Base-by-base conservation (phyloP, 2,113 vertebrate species). In the Thryonomys swinderianus region DNA sequence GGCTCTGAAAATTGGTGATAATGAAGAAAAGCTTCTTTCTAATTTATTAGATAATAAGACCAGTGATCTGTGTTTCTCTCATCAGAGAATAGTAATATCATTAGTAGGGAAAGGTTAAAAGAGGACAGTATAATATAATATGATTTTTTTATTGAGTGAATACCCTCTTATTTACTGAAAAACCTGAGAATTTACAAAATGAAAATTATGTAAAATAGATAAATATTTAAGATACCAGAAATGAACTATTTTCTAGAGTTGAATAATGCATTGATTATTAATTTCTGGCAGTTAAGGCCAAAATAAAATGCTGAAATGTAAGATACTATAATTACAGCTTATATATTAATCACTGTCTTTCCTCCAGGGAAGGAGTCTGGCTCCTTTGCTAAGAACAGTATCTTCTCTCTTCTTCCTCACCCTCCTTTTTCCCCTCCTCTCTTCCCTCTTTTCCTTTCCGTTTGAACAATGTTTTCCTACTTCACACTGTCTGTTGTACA, bases 11-110 rank as follows among this genome's bases (percentile, higher is more conserved):
- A 90, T 40, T 89, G 67, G 3, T 85, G 51, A 88, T 94, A 95
- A 94, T 94, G 62, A 86, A 95, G 61, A 93, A 93, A 91, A 66
- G 27, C 51, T 91, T 42, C 40, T 91, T 86, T 96, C 51, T 90
- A 73, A 80, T 92, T 91, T 55, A 57, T 93, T 86, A 91, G 27
- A 42, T 88, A 89, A 83, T 92, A 51, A 93, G 74, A 90, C 76
- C 10, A 40, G 12, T 86, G 48, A 74, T 93, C 88, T 80, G 13
- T 79, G 83, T 96, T 92, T 81, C 84, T 95, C 48, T 93, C 48
- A 66, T 91, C 89, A 93, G 67, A 79, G 64, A 12, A 73, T 96
- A 62, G 57, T 86, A 34, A 57, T 71, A 91, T 76, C 59, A 91
- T 93, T 83, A 89, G 48, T 73, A 82, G 86, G n/a, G 84, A 62